Base-by-base conservation (phyloP, 2,797 vertebrate genomes). In the Smutsia temminckii region DNA sequence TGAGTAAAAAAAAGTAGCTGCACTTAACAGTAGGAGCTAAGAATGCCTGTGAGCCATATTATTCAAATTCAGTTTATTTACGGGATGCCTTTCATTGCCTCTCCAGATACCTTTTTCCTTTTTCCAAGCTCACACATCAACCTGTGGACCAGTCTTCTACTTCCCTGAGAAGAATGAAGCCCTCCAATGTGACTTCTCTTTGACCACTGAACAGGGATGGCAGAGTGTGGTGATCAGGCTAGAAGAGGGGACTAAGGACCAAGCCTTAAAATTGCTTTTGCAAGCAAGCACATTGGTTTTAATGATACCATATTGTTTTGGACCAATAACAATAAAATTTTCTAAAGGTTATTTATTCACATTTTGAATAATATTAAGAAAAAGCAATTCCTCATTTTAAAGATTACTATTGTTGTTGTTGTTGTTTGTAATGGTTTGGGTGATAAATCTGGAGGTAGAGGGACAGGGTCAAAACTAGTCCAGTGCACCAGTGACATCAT, bases 51-150 rank as follows among this genome's bases (percentile, higher is more conserved):
- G 75, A 81, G 5, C 5, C 25, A 55, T 18, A 74, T 78, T 83
- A 86, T 51, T 80, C 25, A 89, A 84, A 57, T 95, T 59, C 12
- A 80, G 77, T 66, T 78, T n/a, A 91, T 69, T 72, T 59, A 46
- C 68, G 1, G 20, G 17, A 89, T 80, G 32, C 5, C 14, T 64
- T 92, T 90, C 29, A 59, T 20, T 74, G 27, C 18, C 57, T 34
- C 29, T 75, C 17, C 27, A 78, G 2, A 32, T 40, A 71, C 4
- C 16, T n/a, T 71, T 64, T 59, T 40, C 27, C 12, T 64, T 53
- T 88, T 57, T 49, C 34, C 80, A 69, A 75, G n/a, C 3, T 79
- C 66, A 87, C 6, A 78, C 32, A 40, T 95, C 20, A 79, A n/a
- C 9, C 25, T 93, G 12, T 85, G n/a, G 94, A 37, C 46, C 71